Base-by-base conservation (phyloP, 2,113 vertebrate species). In the Kryptolebias marmoratus region DNA sequence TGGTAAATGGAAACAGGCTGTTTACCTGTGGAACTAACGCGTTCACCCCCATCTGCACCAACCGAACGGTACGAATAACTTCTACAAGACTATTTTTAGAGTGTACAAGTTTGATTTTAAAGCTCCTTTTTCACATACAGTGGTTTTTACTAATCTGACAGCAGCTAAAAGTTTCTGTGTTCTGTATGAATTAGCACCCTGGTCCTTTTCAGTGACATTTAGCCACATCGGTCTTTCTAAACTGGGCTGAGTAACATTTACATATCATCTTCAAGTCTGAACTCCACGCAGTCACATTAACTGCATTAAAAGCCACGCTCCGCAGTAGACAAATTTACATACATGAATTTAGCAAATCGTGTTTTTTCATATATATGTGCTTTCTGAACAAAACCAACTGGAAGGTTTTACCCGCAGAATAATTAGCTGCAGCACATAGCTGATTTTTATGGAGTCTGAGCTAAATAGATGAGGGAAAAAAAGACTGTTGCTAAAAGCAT, bases 11-110 rank as follows among this genome's bases (percentile, higher is more conserved):
- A 2, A 94, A 96, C 90, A 93, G 96, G 64, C 91, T 99, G 68
- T 98, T 99, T 62, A 96, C 96, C 74, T 99, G 97, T 42, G 97
- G 97, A 81, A 99, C 97, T 78, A 98, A 99, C 0, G 97, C 97
- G 0, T 99, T 99, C 91, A 98, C 96, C 44, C 97, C 97, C 0
- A 95, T 98, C 88, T 99, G 97, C 91, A 99, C 96, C 90, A 98
- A 96, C 77, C 94, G 97, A 80, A 97, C 96, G 90, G 97, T 99
- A 96, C 2, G 75, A 45, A 69, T 48, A 36, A 28, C 60, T 55
- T 62, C 15, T 16, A 10, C 32, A 14, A 14, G 9, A 5, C 28
- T 67, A 14, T 28, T 27, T 49, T 61, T 45, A 42, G n/a, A 52
- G 49, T 32, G n/a, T 60, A 12, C 11, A n/a, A 44, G 14, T 64